Evolutionary conservation across 2,113 vertebrate species (phyloP).

Genomic region (Calidris pugnax): DNA sequence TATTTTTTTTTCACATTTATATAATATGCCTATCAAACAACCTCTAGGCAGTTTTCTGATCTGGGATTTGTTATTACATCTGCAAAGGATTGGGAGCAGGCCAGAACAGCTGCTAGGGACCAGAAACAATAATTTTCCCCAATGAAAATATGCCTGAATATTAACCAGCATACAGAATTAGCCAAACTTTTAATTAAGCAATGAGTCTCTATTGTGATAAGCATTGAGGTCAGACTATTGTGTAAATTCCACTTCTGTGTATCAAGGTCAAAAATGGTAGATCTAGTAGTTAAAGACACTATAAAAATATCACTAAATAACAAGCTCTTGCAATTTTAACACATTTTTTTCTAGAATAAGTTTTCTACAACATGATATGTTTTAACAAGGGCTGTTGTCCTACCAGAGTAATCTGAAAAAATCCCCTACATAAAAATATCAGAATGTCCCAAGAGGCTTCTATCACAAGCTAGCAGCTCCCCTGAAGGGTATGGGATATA

Average conservation of each 20-base stretch:
- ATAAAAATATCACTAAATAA: not conserved
- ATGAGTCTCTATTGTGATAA: not conserved
- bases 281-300: not conserved
- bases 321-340: not conserved
- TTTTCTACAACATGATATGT: not conserved
- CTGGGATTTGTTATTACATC: slow-evolving; percentile 38
- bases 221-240: not conserved
- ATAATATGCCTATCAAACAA: slow-evolving; percentile 2
- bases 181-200: slow-evolving; percentile 46
- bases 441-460: not conserved
- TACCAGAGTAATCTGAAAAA: not conserved
- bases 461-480: not conserved
- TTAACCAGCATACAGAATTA: slow-evolving; percentile 26
- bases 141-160: slow-evolving; percentile 19
- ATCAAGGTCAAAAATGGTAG: not conserved
- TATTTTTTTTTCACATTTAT: not conserved
- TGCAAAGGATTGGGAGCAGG: slow-evolving; percentile 4
- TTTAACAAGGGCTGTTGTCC: not conserved
- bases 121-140: slow-evolving; percentile 36
- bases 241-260: not conserved
- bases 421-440: not conserved
- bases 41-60: not conserved
- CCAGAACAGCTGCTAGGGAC: slow-evolving; percentile 24
- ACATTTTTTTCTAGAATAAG: not conserved
- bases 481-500: slow-evolving; percentile 8